These are phyloP conservation scores for Philantomba maxwellii DNA, from an alignment of 2,113 vertebrate species.

Conservation along the genomic window DNA sequence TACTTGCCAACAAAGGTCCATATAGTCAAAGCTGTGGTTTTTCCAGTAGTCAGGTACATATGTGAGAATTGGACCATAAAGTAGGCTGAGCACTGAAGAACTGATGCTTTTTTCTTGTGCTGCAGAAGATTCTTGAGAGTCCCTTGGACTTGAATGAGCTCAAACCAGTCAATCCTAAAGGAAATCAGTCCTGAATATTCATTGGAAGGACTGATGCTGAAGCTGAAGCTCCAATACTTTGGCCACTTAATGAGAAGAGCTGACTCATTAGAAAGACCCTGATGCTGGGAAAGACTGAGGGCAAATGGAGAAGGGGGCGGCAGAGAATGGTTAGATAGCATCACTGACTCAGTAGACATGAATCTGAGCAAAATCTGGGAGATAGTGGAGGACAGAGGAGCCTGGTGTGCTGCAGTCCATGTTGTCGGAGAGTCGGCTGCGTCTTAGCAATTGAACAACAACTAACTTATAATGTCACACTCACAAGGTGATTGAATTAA, in stretches of 20 bases:
- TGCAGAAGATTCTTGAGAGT: background rate
- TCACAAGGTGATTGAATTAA: background rate
- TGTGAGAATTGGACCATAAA: background rate
- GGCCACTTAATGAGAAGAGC: background rate
- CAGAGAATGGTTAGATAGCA: background rate
- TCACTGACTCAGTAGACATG: background rate
- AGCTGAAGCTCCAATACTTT: background rate
- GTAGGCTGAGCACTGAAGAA: background rate
- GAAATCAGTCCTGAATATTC: background rate
- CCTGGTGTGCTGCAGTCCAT: background rate
- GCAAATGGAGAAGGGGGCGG: background rate
- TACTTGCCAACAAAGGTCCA: background rate
- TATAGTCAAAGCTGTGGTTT: background rate
- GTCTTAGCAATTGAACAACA: background rate
- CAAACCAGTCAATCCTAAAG: background rate
- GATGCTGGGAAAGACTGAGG: background rate
- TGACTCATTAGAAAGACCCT: background rate
- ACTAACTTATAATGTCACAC: background rate
- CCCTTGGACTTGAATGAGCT: background rate
- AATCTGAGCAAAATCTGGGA: background rate
- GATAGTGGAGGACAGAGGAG: background rate
- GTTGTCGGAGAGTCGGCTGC: accelerated
- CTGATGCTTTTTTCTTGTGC: background rate
- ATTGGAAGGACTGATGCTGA: background rate
- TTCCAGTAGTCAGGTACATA: background rate